phyloP scores from a whole-genome alignment of 2,797 vertebrate species.

The Anguilla obscura region DNA sequence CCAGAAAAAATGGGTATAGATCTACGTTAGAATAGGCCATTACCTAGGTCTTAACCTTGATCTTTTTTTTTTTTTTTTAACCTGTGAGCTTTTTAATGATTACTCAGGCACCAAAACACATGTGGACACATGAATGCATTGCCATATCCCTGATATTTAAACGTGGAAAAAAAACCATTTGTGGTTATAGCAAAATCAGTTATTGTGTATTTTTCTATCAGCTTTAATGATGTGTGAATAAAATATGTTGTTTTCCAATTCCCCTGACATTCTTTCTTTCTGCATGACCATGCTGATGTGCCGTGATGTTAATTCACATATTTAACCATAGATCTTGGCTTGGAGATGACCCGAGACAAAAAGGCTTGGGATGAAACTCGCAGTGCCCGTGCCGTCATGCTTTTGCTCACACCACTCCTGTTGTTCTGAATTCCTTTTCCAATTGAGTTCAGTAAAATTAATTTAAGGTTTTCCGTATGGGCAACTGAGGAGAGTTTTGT shows the following conservation, averaged over 20 bases:
- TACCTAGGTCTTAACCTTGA: not conserved
- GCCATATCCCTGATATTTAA: not conserved
- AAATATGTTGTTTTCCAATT: not conserved
- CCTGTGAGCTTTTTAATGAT: not conserved
- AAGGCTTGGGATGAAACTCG: not conserved
- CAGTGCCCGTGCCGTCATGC: not conserved
- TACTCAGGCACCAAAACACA: not conserved
- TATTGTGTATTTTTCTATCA: not conserved
- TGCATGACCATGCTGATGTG: not conserved
- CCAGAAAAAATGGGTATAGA: not conserved
- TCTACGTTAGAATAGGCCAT: not conserved
- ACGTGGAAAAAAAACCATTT: not conserved
- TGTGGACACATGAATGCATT: not conserved
- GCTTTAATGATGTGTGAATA: not conserved
- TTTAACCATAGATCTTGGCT: not conserved
- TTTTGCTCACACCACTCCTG: not conserved
- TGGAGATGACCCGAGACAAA: not conserved
- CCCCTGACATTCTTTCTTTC: not conserved
- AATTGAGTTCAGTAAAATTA: not conserved
- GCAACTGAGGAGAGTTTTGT: not conserved
- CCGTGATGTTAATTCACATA: not conserved
- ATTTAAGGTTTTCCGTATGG: not conserved
- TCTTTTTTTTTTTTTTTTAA: not conserved
- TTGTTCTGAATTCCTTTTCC: not conserved
- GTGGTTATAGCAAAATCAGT: not conserved